Evolutionary conservation across 2,113 vertebrate species (phyloP), one percentile per base, ranked within the genome.

Genomic region (Ceratotherium simum): DNA sequence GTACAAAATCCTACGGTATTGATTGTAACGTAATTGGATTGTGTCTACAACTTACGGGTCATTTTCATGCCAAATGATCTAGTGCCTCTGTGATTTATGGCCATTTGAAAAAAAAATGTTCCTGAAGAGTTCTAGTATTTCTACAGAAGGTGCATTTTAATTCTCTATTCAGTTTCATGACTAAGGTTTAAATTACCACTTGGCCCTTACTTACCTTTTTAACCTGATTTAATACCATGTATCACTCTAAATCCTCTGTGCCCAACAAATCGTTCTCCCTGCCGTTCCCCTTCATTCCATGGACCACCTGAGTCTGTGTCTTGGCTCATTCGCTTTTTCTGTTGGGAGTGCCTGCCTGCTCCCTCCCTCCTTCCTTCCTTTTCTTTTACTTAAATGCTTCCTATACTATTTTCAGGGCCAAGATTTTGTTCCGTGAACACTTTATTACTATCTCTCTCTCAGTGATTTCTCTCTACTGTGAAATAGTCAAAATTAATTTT

Each of bases 51-150:
- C 3, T 79, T 96, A 95, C 78, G 51, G 56, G 91, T 94, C 42
- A 84, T 58, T 95, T 95, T 90, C 21, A 97, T 51, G 25, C 46
- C 18, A 95, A 69, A 72, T 84, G 10, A 69, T 89, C 33, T 90
- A 67, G 27, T 42, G 33, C 6, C 16, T 20, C 4, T 31, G 31
- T 13, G 46, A 93, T 97, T 96, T 90, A 70, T 9, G 76, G 39
- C 90, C 16, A 9, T 16, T 88, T 67, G 42, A 51, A 56, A 90
- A 56, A 83, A 92, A 82, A 89, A 16, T 76, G 56, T 3, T 56
- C 2, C 23, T 80, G 20, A 6, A 79, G 5, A 92, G 27, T 23
- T 70, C 12, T 95, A 54, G 7, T 36, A 65, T 96, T 92, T 93
- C 46, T 82, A 65, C 5, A 46, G 46, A 78, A 91, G 36, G 7